These are phyloP conservation scores for Microcebus lehilahytsara DNA, from an alignment of 2,113 vertebrate species.

Conservation along the genomic window DNA sequence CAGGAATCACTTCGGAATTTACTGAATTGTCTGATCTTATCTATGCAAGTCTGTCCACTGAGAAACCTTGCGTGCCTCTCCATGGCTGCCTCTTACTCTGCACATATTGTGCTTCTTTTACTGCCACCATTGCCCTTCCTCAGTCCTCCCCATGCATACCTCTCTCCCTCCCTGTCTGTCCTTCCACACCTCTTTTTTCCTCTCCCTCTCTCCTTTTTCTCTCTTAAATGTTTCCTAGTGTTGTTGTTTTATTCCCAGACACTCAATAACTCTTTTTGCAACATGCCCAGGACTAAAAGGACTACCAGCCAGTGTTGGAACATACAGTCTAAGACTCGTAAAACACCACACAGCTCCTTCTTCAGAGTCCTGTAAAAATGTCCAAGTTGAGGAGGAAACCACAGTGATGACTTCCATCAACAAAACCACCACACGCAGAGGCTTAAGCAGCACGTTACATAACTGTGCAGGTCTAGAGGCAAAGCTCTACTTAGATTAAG, in stretches of 20 bases:
- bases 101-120: background rate
- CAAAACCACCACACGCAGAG: background rate
- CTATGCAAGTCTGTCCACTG: background rate
- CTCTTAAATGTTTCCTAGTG: background rate
- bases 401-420: background rate
- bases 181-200: background rate
- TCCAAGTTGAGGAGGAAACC: constrained; percentile 7
- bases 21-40: background rate
- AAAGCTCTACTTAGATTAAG: constrained; percentile 43
- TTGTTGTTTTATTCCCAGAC: background rate
- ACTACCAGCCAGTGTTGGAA: background rate
- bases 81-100: background rate
- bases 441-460: constrained; percentile 11
- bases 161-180: no score
- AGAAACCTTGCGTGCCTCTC: background rate
- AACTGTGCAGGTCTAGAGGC: background rate
- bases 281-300: background rate
- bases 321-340: background rate
- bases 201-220: background rate
- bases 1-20: background rate
- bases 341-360: background rate
- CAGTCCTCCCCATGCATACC: no score
- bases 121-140: background rate
- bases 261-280: background rate
- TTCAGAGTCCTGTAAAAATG: background rate